Evolutionary conservation across 2,797 vertebrate species (phyloP).

Genomic region (Otus scops): DNA sequence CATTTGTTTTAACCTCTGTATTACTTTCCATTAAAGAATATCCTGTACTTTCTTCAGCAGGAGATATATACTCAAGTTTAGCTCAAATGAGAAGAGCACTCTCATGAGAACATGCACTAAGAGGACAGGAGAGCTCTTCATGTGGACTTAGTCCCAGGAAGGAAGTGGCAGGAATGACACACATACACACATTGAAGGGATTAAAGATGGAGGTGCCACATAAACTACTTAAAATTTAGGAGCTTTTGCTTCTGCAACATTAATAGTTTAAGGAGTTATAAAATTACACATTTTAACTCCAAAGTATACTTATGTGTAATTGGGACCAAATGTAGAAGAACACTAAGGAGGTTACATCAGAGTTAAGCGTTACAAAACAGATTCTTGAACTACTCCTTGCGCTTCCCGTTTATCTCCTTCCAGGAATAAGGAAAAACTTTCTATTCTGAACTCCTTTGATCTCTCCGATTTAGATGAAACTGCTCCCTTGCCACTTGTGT

Average conservation of each 20-base stretch:
- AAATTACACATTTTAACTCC: neutral
- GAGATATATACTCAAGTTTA: neutral
- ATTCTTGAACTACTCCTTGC: neutral
- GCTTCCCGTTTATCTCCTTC: slow-evolving; percentile 16
- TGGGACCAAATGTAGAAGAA: neutral
- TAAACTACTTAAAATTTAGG: neutral
- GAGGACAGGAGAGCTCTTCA: neutral
- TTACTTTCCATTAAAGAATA: neutral
- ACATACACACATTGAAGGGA: neutral
- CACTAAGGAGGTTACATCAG: neutral
- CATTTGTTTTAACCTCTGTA: neutral
- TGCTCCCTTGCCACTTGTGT: accelerated
- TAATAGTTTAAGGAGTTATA: neutral
- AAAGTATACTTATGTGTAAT: neutral
- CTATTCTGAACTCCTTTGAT: slow-evolving; percentile 24
- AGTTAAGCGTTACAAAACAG: neutral
- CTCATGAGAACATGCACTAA: accelerated
- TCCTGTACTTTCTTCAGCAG: neutral
- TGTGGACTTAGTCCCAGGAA: neutral
- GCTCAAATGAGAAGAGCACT: neutral
- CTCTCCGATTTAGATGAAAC: neutral
- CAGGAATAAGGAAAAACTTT: slow-evolving; percentile 19
- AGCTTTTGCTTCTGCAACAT: neutral
- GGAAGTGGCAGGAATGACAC: neutral
- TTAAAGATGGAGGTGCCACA: neutral